Evolutionary conservation across 2,888 invertebrate genomes (phyloP).

Genomic region (Megalurothrips usitatus): DNA sequence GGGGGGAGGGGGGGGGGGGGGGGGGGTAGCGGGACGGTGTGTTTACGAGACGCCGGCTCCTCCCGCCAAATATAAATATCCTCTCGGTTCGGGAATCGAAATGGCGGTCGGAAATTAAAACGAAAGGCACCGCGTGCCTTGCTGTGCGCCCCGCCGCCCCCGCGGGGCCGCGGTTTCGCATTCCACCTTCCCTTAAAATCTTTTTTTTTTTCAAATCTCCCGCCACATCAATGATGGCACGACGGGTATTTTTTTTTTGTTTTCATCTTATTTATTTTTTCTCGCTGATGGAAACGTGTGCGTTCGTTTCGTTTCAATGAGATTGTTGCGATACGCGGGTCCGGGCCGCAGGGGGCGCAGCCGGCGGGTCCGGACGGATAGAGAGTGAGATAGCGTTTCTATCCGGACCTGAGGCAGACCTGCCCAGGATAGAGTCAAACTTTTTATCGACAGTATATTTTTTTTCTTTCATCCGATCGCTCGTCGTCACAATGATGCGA

Average conservation of each 20-base stretch:
- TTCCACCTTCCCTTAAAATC: background rate
- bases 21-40: background rate
- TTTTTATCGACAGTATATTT: too few species aligned
- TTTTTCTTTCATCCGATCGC: too few species aligned
- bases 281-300: background rate
- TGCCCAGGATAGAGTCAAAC: too few species aligned
- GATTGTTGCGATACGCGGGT: too few species aligned
- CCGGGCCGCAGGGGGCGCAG: too few species aligned
- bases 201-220: background rate
- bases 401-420: too few species aligned
- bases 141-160: background rate
- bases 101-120: slow-evolving; percentile 9
- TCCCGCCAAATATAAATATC: background rate
- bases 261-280: background rate
- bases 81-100: background rate
- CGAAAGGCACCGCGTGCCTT: background rate
- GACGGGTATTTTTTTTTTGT: background rate
- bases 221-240: background rate
- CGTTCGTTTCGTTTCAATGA: too few species aligned
- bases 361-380: too few species aligned
- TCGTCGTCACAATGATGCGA: too few species aligned
- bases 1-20: background rate
- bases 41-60: background rate
- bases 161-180: background rate
- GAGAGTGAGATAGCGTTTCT: too few species aligned